These are phyloP conservation scores for Hedya salicella DNA, from an alignment of 2,888 invertebrate genomes.

Conservation along the genomic window DNA sequence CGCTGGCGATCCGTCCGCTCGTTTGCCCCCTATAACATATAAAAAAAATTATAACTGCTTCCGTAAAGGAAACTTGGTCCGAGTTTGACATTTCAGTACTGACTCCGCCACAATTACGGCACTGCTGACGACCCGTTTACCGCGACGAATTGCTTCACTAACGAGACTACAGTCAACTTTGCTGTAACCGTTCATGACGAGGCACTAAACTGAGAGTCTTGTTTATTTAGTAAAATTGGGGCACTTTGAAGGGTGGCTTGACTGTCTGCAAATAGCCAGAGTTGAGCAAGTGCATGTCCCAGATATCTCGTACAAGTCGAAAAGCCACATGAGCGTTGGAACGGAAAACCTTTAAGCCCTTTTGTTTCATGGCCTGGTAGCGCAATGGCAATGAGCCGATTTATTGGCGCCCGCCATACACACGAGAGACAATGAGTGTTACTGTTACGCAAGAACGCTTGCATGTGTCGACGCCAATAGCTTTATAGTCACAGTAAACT, in stretches of 20 bases:
- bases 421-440: constrained; percentile 39
- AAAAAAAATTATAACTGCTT: too few species aligned
- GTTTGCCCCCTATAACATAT: background rate
- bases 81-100: too few species aligned
- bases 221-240: constrained; percentile 33
- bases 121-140: constrained; percentile 16
- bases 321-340: constrained; percentile 1
- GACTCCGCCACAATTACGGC: too few species aligned
- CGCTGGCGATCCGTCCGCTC: too few species aligned
- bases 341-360: background rate
- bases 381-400: constrained; percentile 28
- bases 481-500: background rate
- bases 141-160: constrained; percentile 11
- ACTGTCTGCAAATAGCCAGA: constrained; percentile 29
- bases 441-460: constrained; percentile 32
- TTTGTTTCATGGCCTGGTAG: background rate
- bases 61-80: too few species aligned
- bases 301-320: constrained; percentile 28
- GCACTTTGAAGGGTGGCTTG: constrained; percentile 32
- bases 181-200: background rate
- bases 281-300: constrained; percentile 49
- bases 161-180: constrained; percentile 8
- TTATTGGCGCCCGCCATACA: constrained; percentile 40
- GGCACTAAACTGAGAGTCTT: constrained; percentile 14
- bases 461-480: constrained; percentile 17